A percentile compares a stretch with the other conserved stretches of the same genome.
These are phyloP conservation scores for Muraenolepis orangiensis DNA, from an alignment of 2,797 vertebrate genomes.

Conservation along the genomic window DNA sequence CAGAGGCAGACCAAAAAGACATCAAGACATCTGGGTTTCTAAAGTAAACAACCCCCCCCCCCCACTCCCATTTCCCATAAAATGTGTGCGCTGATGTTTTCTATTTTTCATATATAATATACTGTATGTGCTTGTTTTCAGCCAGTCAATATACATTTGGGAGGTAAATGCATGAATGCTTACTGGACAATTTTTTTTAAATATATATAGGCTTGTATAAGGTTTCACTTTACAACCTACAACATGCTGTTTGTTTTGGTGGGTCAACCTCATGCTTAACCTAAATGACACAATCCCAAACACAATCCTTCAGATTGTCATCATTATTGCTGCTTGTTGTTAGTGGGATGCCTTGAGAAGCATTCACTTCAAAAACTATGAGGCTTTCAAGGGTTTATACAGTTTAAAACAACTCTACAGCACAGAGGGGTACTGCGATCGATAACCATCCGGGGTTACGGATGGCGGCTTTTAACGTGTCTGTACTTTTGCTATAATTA, in stretches of 20 bases:
- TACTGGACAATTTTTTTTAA: background rate
- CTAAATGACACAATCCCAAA: too few relatives aligned
- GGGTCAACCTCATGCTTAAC: too few relatives aligned
- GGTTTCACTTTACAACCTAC: background rate
- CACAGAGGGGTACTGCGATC: background rate
- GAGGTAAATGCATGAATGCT: background rate
- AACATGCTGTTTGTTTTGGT: background rate
- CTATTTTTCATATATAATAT: background rate
- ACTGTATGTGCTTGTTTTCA: background rate
- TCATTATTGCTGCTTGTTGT: background rate
- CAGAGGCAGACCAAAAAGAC: conserved; percentile 9
- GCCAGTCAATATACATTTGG: background rate
- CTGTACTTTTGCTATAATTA: background rate
- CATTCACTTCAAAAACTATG: background rate
- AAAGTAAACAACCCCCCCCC: conserved; percentile 13
- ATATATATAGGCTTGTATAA: background rate
- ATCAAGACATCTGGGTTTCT: background rate
- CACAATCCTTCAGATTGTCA: background rate
- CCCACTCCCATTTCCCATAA: conserved; percentile 1
- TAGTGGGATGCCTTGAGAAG: background rate
- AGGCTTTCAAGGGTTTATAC: background rate
- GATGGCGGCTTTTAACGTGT: background rate
- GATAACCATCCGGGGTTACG: background rate
- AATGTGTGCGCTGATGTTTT: background rate
- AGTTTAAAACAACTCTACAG: background rate